Conservation (phyloP, 1,140 invertebrate species). For the Tachypleus tridentatus region DNA sequence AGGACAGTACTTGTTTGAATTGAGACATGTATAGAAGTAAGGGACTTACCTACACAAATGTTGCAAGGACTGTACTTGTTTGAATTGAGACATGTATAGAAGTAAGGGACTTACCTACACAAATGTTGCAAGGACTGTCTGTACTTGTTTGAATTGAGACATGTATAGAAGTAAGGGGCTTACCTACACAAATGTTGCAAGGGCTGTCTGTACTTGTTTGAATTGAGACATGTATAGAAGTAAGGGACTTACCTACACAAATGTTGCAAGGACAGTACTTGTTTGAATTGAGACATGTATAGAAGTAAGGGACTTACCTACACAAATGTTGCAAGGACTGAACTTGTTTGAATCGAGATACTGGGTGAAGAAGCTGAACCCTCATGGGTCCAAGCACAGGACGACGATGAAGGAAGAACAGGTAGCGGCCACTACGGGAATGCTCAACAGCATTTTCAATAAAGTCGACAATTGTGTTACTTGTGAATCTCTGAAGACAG, state of each 20-base stretch:
- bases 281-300: too few relatives aligned
- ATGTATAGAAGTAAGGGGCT: too few relatives aligned
- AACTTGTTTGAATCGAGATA: constrained; percentile 81
- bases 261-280: too few relatives aligned
- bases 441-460: constrained; percentile 94
- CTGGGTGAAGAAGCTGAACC: constrained; percentile 89
- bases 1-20: constrained; percentile 89
- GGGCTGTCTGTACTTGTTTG: too few relatives aligned
- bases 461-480: constrained; percentile 91
- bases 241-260: too few relatives aligned
- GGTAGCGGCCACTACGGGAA: constrained; percentile 79
- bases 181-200: too few relatives aligned
- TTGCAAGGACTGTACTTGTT: too few relatives aligned
- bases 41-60: constrained; percentile 1
- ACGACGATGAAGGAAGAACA: constrained; percentile 86
- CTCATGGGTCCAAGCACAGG: constrained; percentile 87
- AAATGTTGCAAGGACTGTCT: too few relatives aligned
- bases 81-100: constrained; percentile 77
- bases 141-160: too few relatives aligned
- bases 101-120: too few relatives aligned
- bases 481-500: constrained; percentile 83
- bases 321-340: constrained; percentile 62
- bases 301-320: background rate
- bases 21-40: too few relatives aligned
- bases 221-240: too few relatives aligned